phyloP scores from a whole-genome alignment of 2,888 invertebrate genomes.

The Tortricodes alternella region DNA sequence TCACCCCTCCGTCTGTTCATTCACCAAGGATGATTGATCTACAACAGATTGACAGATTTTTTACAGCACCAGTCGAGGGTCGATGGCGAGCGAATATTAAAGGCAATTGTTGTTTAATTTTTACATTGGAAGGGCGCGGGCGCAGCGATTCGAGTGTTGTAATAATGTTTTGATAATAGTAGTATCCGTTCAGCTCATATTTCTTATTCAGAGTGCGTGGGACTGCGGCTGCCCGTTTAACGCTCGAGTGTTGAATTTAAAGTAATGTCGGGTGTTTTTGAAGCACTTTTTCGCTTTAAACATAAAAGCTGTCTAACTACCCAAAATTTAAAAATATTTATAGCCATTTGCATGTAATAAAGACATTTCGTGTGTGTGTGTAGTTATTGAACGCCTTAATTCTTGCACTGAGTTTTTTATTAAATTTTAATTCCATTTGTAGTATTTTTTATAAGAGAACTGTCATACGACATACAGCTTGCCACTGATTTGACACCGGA shows the following conservation, averaged over 20 bases:
- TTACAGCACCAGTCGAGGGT: constrained; percentile 73
- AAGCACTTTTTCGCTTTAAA: constrained; percentile 53
- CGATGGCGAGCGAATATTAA: constrained; percentile 77
- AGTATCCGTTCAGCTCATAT: constrained; percentile 81
- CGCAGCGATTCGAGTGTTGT: constrained; percentile 78
- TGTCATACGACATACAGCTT: constrained; percentile 65
- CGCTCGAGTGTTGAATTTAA: constrained; percentile 27
- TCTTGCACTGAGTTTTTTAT: too few relatives aligned
- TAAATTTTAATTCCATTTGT: constrained; percentile 23
- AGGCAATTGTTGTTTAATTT: constrained; percentile 83
- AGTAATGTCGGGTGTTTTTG: constrained; percentile 44
- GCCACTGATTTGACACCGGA: constrained; percentile 64
- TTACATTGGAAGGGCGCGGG: constrained; percentile 78
- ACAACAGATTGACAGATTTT: constrained; percentile 81
- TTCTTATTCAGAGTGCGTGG: constrained; percentile 82
- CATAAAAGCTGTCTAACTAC: neutral
- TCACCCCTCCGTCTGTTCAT: constrained; percentile 70
- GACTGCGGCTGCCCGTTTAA: constrained; percentile 46
- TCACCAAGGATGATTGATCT: constrained; percentile 80
- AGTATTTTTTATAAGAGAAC: constrained; percentile 41
- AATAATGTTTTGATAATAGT: constrained; percentile 83
- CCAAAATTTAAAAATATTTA: neutral
- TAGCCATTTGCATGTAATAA: too few relatives aligned
- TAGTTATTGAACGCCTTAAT: too few relatives aligned
- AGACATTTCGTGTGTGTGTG: too few relatives aligned